These are phyloP conservation scores for Gorsachius magnificus DNA, from an alignment of 2,797 vertebrate genomes.

Conservation along the genomic window DNA sequence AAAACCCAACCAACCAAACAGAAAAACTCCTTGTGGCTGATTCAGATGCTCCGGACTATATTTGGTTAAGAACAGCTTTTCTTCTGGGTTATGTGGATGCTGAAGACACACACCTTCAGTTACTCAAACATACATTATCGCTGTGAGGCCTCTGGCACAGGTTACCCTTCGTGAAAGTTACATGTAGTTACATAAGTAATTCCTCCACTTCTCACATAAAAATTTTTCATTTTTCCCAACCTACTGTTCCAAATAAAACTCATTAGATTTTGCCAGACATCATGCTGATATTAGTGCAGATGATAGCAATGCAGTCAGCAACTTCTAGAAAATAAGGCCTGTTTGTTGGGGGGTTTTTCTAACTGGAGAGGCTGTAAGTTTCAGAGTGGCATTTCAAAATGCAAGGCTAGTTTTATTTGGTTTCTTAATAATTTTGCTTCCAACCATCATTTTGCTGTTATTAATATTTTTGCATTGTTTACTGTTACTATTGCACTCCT, in stretches of 20 bases:
- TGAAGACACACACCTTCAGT: neutral
- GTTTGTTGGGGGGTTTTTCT: neutral
- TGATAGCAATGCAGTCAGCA: neutral
- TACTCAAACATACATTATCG: neutral
- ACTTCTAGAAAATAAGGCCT: neutral
- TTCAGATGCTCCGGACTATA: neutral
- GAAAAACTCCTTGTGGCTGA: neutral
- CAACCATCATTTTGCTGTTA: neutral
- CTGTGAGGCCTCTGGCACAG: neutral
- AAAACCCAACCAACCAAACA: neutral
- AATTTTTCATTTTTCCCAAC: neutral
- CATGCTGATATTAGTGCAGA: neutral
- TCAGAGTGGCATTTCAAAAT: neutral
- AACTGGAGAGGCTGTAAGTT: neutral
- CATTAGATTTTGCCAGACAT: neutral
- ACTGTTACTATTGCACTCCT: neutral
- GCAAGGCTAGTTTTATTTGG: neutral
- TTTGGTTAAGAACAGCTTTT: neutral
- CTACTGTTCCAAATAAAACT: neutral
- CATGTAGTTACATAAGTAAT: neutral
- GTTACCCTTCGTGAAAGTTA: neutral
- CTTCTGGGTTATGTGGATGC: neutral
- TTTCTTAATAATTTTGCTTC: neutral
- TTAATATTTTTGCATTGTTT: neutral
- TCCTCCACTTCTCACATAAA: neutral